Evolutionary conservation across 2,113 vertebrate genomes (phyloP), one percentile per base, ranked within the genome.

Genomic region (Colossoma macropomum): DNA sequence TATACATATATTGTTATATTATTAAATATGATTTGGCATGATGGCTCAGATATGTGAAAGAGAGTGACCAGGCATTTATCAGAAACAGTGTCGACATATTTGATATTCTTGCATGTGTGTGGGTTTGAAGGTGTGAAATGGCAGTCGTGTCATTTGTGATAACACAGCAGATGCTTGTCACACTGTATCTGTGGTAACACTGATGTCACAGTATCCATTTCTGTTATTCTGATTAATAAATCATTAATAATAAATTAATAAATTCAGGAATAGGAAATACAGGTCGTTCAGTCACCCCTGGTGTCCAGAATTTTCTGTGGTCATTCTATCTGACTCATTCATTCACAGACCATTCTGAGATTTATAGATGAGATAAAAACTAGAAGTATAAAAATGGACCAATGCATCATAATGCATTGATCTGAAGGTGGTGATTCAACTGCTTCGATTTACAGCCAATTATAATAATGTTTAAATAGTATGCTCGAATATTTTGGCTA

Each of bases 111-210:
- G 41, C 41, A 45, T 65, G n/a, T n/a, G 19, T 65, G 65, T 70
- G 77, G 17, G 34, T 54, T 32, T 34, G 28, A 68, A 78, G 76
- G 75, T 75, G 80, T 54, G 32, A 86, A 25, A 23, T 56, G 32
- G 19, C 52, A 71, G 74, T 50, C 30, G 28, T 32, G 16, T 25
- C 48, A 27, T 4, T 84, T 50, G 41, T 71, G 59, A 80, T 77
- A 9, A 34, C 85, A 86, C 72, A 80, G 81, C 72, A 83, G 71
- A 83, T 80, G 65, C 56, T 62, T 11, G 0, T 74, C 25, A 6
- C 69, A 73, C 12, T 73, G 69, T 79, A 38, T 32, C 71, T 71
- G 73, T 74, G 6, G 70, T 52, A 79, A 84, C 70, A 74, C 76
- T 56, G 56, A 73, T 79, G 56, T 74, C 77, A 75, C 60, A 45